Percentiles rank a stretch among this genome's conserved stretches.
Evolutionary conservation across 2,113 vertebrate species (phyloP).

Genomic region (Rissa tridactyla): DNA sequence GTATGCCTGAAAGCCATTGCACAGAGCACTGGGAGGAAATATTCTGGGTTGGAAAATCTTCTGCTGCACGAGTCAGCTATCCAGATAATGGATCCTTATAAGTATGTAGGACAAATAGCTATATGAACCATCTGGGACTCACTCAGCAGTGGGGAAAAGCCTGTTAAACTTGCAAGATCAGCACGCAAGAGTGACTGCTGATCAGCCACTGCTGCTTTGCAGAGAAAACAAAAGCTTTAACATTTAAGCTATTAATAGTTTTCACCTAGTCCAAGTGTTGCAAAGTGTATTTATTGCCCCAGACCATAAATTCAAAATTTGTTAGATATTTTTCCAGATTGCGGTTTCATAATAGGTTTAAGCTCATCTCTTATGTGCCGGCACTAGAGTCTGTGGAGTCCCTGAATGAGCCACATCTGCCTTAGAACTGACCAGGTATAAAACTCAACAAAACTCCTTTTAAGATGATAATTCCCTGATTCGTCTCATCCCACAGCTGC

Average conservation of each 20-base stretch:
- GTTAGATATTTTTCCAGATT: neutral
- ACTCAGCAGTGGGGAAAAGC: constrained; percentile 12
- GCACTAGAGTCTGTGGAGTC: neutral
- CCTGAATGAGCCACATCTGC: neutral
- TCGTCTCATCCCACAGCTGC: neutral
- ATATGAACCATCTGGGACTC: constrained; percentile 46
- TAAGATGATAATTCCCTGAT: neutral
- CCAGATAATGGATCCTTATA: constrained; percentile 14
- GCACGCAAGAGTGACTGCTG: neutral
- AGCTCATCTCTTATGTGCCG: neutral
- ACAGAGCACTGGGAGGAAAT: neutral
- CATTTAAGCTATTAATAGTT: neutral
- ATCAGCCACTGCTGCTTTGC: constrained; percentile 4
- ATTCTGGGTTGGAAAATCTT: neutral
- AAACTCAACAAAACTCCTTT: neutral
- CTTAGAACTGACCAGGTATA: neutral
- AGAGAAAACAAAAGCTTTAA: neutral
- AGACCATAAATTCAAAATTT: neutral
- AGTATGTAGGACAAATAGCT: constrained; percentile 52
- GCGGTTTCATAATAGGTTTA: neutral
- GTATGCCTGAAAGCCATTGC: neutral
- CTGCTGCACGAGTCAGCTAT: neutral
- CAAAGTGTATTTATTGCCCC: neutral
- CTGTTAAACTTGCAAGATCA: constrained; percentile 26
- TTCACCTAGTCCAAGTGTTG: neutral